phyloP scores from a whole-genome alignment of 2,888 invertebrate species.

The Anoplius nigerrimus region DNA sequence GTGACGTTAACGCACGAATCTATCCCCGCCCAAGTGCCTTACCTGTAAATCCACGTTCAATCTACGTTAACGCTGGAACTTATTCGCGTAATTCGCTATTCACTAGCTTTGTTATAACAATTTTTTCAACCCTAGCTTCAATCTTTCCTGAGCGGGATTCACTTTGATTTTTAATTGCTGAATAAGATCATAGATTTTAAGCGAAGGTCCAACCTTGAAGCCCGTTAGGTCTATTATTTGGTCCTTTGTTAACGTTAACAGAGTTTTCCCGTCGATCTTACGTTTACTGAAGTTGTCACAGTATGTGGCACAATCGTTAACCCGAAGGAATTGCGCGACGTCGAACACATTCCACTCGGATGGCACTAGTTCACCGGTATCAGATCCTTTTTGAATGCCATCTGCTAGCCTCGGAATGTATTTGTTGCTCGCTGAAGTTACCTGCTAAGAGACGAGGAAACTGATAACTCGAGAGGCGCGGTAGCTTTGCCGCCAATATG shows the following conservation, averaged over 20 bases:
- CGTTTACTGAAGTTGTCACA: slow-evolving; percentile 78
- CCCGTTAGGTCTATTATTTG: slow-evolving; percentile 92
- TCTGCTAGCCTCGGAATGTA: slow-evolving; percentile 79
- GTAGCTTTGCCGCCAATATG: no score
- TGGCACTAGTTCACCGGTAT: slow-evolving; percentile 78
- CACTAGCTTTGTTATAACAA: slow-evolving; percentile 77
- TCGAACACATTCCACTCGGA: slow-evolving; percentile 89
- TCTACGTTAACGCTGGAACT: slow-evolving; percentile 58
- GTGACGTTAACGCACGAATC: no score
- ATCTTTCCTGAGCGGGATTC: slow-evolving; percentile 83
- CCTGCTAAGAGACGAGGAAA: slow-evolving; percentile 67
- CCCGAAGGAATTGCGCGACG: slow-evolving; percentile 91
- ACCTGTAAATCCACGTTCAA: slow-evolving; percentile 69
- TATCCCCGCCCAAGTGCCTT: slow-evolving; percentile 54
- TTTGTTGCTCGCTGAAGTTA: slow-evolving; percentile 76
- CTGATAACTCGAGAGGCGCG: no score
- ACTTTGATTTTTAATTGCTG: slow-evolving; percentile 92
- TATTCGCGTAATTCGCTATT: slow-evolving; percentile 54
- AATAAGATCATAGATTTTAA: slow-evolving; percentile 95
- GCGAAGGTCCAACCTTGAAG: slow-evolving; percentile 95
- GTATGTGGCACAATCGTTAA: slow-evolving; percentile 86
- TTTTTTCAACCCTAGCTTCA: slow-evolving; percentile 81
- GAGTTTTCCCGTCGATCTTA: slow-evolving; percentile 87
- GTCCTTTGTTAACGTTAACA: slow-evolving; percentile 90
- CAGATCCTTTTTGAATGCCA: slow-evolving; percentile 75